Evolutionary conservation across 2,888 invertebrate genomes (phyloP), one percentile per base, ranked within the genome.

Genomic region (Stenoptilia bipunctidactyla): DNA sequence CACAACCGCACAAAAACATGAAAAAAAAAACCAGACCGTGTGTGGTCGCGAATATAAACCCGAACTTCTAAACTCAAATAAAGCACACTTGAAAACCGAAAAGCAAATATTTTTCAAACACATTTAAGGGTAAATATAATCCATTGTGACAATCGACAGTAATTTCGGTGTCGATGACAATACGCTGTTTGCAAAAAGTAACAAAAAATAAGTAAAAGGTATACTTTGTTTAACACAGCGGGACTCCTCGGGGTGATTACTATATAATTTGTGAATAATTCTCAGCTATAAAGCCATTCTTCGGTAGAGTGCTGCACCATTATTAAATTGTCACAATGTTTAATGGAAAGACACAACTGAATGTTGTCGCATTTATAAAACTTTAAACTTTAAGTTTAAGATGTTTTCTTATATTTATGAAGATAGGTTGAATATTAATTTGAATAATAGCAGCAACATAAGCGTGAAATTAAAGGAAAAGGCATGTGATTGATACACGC

Each of bases 101-200:
- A 61, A 73, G 72, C 74, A 82, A 82, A 82, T 77, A 80, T 82
- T 80, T 77, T 75, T 77, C 80, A 83, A 82, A 82, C 79, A 80
- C 73, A 69, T 73, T 56, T 56, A 53, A 61, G 55, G 53, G 64
- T 58, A 66, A 67, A 71, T 20, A 20, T 66, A 71, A 72, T 66
- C 69, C 65, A 71, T 75, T 72, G 76, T 75, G 69, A 71, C 77
- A 71, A 61, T 63, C 55, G 56, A 53, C 56, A 53, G 68, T 70
- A 73, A 79, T 76, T 75, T 77, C 47, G 67, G 71, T 76, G 64
- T 73, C 72, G 70, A 66, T 82, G 75, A 82, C 83, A 82, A 80
- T 30, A 30, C 30, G 46, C 42, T 41, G 43, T 37, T 45, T 44
- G 42, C 37, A 12, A 39, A 40, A 34, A 34, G 37, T 42, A 47